Base-by-base conservation (phyloP, 2,888 invertebrate species). In the Synanthedon formicaeformis region DNA sequence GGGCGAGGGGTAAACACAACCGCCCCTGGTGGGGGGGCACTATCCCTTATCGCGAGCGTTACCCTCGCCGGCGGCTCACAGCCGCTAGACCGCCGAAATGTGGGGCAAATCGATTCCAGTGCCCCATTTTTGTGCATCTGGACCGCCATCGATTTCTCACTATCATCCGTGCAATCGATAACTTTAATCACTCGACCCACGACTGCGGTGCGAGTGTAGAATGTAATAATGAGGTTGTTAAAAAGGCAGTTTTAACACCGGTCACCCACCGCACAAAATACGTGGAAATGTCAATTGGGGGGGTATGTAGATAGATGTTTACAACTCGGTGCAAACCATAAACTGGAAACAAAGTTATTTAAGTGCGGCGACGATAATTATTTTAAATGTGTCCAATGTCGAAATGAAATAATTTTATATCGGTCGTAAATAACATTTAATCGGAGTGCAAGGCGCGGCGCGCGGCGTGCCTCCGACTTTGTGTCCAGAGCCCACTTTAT, bases 1-100 rank as follows among this genome's bases (percentile, higher is more conserved):
- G 63, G 67, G 75, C 63, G 67, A 67, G 75, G 76, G 70, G 70
- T 75, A 64, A 66, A 69, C 67, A 64, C 66, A 76, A 73, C 73
- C 77, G 74, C 71, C 73, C 68, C 64, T 66, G 65, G 69, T 73
- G 81, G 81, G 81, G 81, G 81, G 81, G 79, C 84, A 87, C 87
- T 87, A 87, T 87, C 87, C 87, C 85, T 87, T 86, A 86, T 84
- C 85, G 86, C 82, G 87, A 86, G 69, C 87, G 82, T 87, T 87
- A 87, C 87, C 87, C 87, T 82, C 87, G 82, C 71, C 68, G 72
- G 66, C 78, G 75, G 68, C 76, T 34, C 34, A 34, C 34, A 77
- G 79, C 76, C 80, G 81, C 77, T 78, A 83, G 77, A 79, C 81
- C 77, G 81, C 82, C 86, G 69, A 85, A 86, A 87, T 87, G 75